These are phyloP conservation scores for Mythimna lalbum DNA, from an alignment of 2,888 invertebrate genomes.

Conservation along the genomic window DNA sequence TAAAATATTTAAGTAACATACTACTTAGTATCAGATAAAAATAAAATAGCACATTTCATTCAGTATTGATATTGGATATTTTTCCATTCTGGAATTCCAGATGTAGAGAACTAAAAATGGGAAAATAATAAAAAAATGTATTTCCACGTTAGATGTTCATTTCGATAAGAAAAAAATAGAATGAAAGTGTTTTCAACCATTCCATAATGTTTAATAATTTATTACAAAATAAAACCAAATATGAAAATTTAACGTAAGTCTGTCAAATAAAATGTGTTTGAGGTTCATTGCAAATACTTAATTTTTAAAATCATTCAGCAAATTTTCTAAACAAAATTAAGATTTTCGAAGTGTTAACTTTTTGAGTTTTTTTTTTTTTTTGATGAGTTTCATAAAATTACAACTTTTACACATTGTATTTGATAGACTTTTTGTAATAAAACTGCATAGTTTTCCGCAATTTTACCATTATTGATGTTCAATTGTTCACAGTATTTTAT, in stretches of 20 bases:
- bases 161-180: constrained; percentile 25
- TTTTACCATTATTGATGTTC: constrained; percentile 59
- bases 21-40: constrained; percentile 33
- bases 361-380: neutral
- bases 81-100: constrained; percentile 48
- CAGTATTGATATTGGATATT: constrained; percentile 29
- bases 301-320: neutral
- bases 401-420: constrained; percentile 15
- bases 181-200: constrained; percentile 44
- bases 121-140: constrained; percentile 1
- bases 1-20: constrained; percentile 50
- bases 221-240: constrained; percentile 57
- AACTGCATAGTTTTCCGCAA: constrained; percentile 18
- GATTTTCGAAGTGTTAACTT: neutral
- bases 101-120: constrained; percentile 26
- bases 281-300: neutral
- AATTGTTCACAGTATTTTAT: constrained; percentile 66
- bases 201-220: constrained; percentile 46
- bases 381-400: neutral
- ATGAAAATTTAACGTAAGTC: constrained; percentile 27
- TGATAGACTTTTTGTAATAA: constrained; percentile 23
- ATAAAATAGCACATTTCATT: constrained; percentile 45
- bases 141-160: neutral
- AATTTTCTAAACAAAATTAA: neutral
- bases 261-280: constrained; percentile 28